Evolutionary conservation across 2,113 vertebrate species (phyloP).

Genomic region (Proteles cristata): DNA sequence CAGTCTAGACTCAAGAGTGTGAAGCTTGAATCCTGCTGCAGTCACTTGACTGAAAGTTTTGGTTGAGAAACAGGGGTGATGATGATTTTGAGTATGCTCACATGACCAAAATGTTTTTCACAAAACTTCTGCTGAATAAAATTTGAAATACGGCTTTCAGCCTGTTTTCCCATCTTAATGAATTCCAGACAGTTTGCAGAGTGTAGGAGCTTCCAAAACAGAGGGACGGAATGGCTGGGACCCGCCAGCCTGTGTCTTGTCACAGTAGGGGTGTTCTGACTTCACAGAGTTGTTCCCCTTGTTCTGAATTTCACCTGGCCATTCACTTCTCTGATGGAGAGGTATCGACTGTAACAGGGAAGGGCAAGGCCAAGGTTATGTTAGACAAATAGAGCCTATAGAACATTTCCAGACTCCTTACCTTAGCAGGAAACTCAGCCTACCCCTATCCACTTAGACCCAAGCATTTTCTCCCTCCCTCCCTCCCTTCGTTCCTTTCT

Average conservation of each 20-base stretch:
- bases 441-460: background rate
- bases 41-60: slow-evolving; percentile 69
- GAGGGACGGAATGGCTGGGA: slow-evolving; percentile 36
- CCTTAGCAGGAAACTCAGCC: background rate
- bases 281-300: background rate
- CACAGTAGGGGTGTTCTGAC: background rate
- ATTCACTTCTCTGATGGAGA: background rate
- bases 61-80: slow-evolving; percentile 70
- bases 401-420: background rate
- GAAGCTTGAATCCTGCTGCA: background rate
- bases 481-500: background rate
- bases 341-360: background rate
- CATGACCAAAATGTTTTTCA: slow-evolving; percentile 80
- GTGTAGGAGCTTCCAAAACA: slow-evolving; percentile 75
- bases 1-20: background rate
- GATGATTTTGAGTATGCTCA: slow-evolving; percentile 60
- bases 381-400: background rate
- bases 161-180: slow-evolving; percentile 77
- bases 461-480: background rate
- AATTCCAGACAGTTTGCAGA: slow-evolving; percentile 78
- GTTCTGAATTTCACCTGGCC: background rate
- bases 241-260: slow-evolving; percentile 23
- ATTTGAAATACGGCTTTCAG: slow-evolving; percentile 75
- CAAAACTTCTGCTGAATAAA: slow-evolving; percentile 75
- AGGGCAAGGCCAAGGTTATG: background rate